Percentiles rank a stretch among this genome's conserved stretches.
Evolutionary conservation across 2,888 invertebrate genomes (phyloP).

Genomic region (Drosophila trichaetosa): DNA sequence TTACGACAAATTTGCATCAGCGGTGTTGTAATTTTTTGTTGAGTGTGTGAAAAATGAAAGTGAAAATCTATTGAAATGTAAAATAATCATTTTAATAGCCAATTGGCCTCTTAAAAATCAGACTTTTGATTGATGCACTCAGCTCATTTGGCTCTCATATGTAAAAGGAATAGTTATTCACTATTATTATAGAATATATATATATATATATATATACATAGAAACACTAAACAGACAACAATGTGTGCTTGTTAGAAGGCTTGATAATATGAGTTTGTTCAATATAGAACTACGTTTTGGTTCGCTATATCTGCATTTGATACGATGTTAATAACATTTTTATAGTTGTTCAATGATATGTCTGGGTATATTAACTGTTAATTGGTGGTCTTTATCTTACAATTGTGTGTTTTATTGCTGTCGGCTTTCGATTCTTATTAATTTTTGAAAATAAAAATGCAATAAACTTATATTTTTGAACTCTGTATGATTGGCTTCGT

Average conservation of each 20-base stretch:
- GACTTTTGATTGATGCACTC: slow-evolving; percentile 12
- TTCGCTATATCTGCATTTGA: background rate
- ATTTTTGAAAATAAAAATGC: background rate
- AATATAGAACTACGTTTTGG: background rate
- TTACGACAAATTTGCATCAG: slow-evolving; percentile 73
- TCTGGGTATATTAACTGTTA: background rate
- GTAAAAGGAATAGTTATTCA: background rate
- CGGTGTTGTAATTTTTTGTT: slow-evolving; percentile 19
- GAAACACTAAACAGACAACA: background rate
- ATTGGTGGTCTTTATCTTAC: background rate
- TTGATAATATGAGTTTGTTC: background rate
- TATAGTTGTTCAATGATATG: background rate
- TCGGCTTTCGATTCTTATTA: background rate
- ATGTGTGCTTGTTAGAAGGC: background rate
- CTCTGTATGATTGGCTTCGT: background rate
- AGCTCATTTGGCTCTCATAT: background rate
- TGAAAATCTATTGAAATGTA: slow-evolving; percentile 47
- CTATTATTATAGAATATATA: too few relatives aligned
- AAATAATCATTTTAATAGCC: slow-evolving; percentile 47
- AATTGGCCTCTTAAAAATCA: slow-evolving; percentile 25
- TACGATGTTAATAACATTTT: background rate
- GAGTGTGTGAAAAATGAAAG: slow-evolving; percentile 58
- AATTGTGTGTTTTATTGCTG: background rate
- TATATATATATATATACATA: too few relatives aligned
- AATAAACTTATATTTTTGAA: background rate